phyloP scores from a whole-genome alignment of 1,140 invertebrate genomes.

The Drosophila tsacasi region DNA sequence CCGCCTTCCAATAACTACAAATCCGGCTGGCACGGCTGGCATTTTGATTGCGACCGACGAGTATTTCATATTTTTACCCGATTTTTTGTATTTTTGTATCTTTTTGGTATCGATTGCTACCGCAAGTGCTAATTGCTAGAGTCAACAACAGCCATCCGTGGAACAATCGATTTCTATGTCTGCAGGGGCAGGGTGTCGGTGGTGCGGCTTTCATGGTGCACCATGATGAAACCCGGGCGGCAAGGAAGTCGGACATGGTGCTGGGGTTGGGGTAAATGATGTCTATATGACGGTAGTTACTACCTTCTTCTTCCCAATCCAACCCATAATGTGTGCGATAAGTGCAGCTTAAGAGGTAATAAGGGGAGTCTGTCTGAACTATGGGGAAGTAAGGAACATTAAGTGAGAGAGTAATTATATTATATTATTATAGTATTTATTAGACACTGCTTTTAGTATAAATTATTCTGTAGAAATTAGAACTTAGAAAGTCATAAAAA shows the following conservation, averaged over 20 bases:
- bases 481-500: background rate
- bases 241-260: background rate
- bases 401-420: background rate
- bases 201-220: conserved; percentile 11
- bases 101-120: conserved; percentile 28
- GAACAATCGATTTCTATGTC: conserved; percentile 52
- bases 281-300: background rate
- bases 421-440: background rate
- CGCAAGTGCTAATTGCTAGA: conserved; percentile 18
- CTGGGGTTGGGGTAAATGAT: background rate
- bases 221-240: conserved; percentile 2
- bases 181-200: conserved; percentile 21
- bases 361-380: background rate
- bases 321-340: background rate
- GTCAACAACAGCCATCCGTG: conserved; percentile 14
- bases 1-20: conserved; percentile 44
- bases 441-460: no score
- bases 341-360: background rate
- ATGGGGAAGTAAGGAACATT: no score
- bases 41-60: conserved; percentile 7
- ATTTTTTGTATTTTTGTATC: background rate
- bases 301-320: background rate
- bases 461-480: no score
- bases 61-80: conserved; percentile 20
- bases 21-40: conserved; percentile 69